Base-by-base conservation (phyloP, 1,140 invertebrate genomes). In the Lysiphlebus fabarum region DNA sequence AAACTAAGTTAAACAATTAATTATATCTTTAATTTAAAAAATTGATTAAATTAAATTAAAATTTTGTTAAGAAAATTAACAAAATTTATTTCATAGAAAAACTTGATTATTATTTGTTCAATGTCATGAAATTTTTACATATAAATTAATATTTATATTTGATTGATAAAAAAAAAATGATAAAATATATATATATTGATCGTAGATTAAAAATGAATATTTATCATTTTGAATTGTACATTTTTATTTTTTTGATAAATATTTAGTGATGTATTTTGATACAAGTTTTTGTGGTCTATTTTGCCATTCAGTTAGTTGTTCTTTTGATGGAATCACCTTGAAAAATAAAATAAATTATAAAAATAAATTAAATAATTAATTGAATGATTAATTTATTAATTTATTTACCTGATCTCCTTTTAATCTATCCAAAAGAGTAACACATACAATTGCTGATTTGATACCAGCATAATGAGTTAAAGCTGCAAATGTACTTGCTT, bases 401-500 rank as follows among this genome's bases (percentile, higher is more conserved):
- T 59, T 34, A 55, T 14, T 66, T 72, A 96, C 90, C 83, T 98
- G 95, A 81, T 99, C 96, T 7, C 93, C 93, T 69, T 95, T 89
- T 3, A 98, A 83, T 60, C 96, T 83, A 77, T 99, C 94, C n/a
- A 99, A 73, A 1, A 99, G 73, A 0, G 94, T 89, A 6, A 97
- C 95, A 73, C 96, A 99, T 11, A 98, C 85, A 14, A 98, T 90
- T 6, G 93, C 95, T 7, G 92, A 91, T 80, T 89, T 90, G 57
- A 98, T 90, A 10, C 92, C 92, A 11, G 95, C 95, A 71, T 93
- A 89, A 73, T 95, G 90, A 8, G 94, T 97, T 17, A 98, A 83
- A 0, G 95, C 93, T 0, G 95, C 92, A 74, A 99, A 98, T 33
- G 89, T 87, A 0, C 92, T 83, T 1, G 90, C 88, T 79, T 99